Conservation (phyloP, 2,113 vertebrate species). For the Okapia johnstoni region DNA sequence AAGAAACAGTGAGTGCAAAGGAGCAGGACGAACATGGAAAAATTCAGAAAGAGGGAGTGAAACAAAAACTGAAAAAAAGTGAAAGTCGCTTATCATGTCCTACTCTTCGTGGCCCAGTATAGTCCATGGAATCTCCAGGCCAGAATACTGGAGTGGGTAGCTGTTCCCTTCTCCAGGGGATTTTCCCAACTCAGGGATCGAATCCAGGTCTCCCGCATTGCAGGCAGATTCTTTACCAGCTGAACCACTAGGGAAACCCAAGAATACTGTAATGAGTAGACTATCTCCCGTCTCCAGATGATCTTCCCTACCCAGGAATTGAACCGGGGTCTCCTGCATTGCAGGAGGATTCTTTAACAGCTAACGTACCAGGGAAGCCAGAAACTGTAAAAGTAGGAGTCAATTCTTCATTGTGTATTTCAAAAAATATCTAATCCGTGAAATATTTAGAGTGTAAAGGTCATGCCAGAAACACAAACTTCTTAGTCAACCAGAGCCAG, state of each 20-base stretch:
- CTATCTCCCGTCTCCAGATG: neutral
- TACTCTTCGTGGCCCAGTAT: neutral
- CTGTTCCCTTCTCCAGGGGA: neutral
- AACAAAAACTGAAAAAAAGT: neutral
- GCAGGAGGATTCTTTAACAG: neutral
- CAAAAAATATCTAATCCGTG: neutral
- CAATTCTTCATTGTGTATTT: neutral
- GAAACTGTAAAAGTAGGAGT: neutral
- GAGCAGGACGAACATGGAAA: neutral
- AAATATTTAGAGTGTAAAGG: neutral
- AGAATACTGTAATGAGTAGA: neutral
- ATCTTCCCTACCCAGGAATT: neutral
- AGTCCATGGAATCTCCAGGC: neutral
- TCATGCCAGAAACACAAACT: neutral
- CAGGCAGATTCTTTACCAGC: neutral
- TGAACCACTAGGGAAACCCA: neutral
- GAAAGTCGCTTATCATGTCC: neutral
- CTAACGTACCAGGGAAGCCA: neutral
- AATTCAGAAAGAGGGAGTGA: neutral
- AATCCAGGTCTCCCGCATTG: neutral
- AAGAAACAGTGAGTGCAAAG: neutral
- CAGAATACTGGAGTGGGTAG: neutral
- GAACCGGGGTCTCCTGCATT: neutral
- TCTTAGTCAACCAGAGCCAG: neutral
- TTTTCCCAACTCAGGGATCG: neutral